These are phyloP conservation scores for Labeo catla DNA, from an alignment of 2,113 vertebrate species.

Conservation along the genomic window DNA sequence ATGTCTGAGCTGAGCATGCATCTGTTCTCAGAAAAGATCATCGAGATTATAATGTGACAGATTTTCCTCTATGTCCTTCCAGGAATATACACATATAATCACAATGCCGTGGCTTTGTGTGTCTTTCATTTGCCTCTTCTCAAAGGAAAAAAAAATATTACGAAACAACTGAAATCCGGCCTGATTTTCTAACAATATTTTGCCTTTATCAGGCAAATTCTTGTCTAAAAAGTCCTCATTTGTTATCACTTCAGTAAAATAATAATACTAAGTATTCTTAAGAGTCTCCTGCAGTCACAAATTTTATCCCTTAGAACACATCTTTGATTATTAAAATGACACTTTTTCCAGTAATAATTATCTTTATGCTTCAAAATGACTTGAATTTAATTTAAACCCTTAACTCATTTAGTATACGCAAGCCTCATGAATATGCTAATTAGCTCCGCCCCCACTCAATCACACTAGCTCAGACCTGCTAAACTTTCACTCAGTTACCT, in stretches of 20 bases:
- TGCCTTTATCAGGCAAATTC: neutral
- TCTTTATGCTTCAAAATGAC: neutral
- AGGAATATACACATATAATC: conserved; percentile 8
- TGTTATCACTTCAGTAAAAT: neutral
- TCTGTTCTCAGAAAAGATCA: conserved; percentile 33
- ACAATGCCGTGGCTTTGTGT: neutral
- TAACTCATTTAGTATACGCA: neutral
- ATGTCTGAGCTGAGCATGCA: neutral
- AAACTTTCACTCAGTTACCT: no score
- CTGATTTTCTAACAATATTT: neutral
- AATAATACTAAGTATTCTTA: neutral
- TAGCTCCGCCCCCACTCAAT: no score
- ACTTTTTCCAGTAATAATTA: neutral
- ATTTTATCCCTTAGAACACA: neutral
- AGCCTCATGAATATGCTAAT: no score
- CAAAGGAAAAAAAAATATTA: neutral
- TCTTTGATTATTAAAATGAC: neutral
- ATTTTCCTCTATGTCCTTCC: conserved; percentile 1
- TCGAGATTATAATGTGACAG: conserved; percentile 8
- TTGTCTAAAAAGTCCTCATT: neutral
- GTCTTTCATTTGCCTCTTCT: neutral
- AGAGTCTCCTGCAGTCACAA: no score
- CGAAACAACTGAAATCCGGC: conserved; percentile 1
- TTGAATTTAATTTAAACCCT: neutral
- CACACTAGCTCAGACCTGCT: no score